Conservation (phyloP, 2,888 invertebrate genomes). For the Drosophila nr. perissopoda region DNA sequence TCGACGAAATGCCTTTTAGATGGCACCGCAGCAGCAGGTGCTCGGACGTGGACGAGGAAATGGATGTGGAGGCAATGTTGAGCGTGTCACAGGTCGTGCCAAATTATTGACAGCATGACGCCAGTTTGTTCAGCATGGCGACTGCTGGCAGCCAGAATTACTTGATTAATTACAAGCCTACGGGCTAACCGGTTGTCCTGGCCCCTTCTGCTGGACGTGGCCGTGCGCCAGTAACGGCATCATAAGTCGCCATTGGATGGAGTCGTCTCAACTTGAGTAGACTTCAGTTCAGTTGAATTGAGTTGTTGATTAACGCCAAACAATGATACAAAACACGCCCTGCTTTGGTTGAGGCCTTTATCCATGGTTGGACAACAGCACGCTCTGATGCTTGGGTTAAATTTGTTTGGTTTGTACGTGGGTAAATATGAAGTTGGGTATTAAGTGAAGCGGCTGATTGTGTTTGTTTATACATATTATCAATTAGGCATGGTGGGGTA, state of each 20-base stretch:
- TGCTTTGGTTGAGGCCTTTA: conserved; percentile 10
- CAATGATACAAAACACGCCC: conserved; percentile 21
- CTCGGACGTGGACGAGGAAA: background rate
- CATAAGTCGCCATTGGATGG: conserved; percentile 56
- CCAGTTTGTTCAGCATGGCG: conserved; percentile 27
- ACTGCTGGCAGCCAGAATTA: conserved; percentile 33
- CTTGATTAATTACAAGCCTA: conserved; percentile 73
- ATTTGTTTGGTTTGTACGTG: conserved; percentile 20
- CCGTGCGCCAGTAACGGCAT: conserved; percentile 29
- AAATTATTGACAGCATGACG: conserved; percentile 75
- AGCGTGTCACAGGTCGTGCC: conserved; percentile 66
- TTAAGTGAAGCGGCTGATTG: conserved; percentile 10
- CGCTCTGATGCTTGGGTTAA: conserved; percentile 22
- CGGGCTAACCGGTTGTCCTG: conserved; percentile 30
- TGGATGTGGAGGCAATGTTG: conserved; percentile 12
- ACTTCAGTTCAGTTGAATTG: conserved; percentile 29
- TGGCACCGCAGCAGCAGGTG: conserved; percentile 46
- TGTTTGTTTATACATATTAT: background rate
- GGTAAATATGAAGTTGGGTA: background rate
- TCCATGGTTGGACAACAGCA: conserved; percentile 13
- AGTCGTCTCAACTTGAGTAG: conserved; percentile 32
- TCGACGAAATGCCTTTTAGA: conserved; percentile 78
- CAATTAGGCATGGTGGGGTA: background rate
- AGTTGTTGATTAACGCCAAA: conserved; percentile 54
- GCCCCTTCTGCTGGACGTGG: conserved; percentile 1